phyloP scores from a whole-genome alignment of 1,140 invertebrate genomes.

The Nephila pilipes region DNA sequence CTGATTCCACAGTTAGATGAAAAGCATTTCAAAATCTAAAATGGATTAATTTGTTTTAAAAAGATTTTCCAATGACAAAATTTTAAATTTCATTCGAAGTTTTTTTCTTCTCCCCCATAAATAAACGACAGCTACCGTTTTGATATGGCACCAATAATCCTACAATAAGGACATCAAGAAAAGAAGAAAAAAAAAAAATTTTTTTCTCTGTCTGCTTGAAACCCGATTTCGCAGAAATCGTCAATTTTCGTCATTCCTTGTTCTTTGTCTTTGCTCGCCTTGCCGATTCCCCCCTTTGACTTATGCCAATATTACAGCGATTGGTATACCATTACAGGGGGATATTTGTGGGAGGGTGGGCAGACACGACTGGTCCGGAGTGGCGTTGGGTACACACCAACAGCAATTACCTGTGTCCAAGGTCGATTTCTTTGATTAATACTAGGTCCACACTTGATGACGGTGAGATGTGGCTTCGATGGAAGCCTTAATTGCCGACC shows the following conservation, averaged over 20 bases:
- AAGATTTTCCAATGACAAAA: too few species aligned
- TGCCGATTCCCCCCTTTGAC: not conserved
- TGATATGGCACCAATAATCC: too few species aligned
- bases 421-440: slow-evolving; percentile 67
- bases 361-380: not conserved
- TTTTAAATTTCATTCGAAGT: too few species aligned
- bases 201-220: not conserved
- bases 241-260: not conserved
- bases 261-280: not conserved
- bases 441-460: slow-evolving; percentile 31
- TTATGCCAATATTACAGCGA: not conserved
- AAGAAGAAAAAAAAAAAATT: too few species aligned
- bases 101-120: too few species aligned
- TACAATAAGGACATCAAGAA: too few species aligned
- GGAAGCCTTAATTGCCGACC: slow-evolving; percentile 48
- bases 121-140: too few species aligned
- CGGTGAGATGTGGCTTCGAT: slow-evolving; percentile 40
- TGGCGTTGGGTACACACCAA: slow-evolving; percentile 15
- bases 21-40: too few species aligned
- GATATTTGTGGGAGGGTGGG: not conserved
- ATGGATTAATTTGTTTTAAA: too few species aligned
- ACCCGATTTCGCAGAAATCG: not conserved
- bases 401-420: slow-evolving; percentile 28
- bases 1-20: too few species aligned
- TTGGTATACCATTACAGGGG: slow-evolving; percentile 2